Conservation (phyloP, 2,113 vertebrate genomes). For the Meriones unguiculatus region DNA sequence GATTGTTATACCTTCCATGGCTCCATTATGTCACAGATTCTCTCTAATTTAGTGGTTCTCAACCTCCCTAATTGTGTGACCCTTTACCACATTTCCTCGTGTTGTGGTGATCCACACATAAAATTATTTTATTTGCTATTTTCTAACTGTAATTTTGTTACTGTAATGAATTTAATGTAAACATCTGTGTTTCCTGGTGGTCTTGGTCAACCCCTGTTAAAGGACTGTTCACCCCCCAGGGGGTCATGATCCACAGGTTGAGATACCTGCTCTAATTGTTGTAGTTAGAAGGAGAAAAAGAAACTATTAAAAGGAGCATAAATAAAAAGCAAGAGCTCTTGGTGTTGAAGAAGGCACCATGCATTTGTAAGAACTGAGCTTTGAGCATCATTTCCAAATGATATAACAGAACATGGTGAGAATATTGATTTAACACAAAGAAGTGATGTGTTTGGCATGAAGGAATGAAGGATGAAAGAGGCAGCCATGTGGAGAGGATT, state of each 20-base stretch:
- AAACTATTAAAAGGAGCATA: neutral
- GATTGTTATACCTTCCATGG: neutral
- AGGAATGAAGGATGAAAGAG: neutral
- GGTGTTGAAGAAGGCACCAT: neutral
- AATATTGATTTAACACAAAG: neutral
- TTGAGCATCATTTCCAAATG: slow-evolving; percentile 13
- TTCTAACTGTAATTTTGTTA: neutral
- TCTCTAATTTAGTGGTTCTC: neutral
- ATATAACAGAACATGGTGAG: neutral
- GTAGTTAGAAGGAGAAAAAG: slow-evolving; percentile 60
- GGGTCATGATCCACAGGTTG: neutral
- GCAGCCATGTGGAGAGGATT: neutral
- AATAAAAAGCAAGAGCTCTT: slow-evolving; percentile 45
- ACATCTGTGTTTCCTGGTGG: neutral
- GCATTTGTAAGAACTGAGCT: slow-evolving; percentile 19
- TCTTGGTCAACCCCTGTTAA: neutral
- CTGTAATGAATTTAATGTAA: neutral
- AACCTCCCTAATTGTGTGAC: too few relatives aligned
- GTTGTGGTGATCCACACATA: neutral
- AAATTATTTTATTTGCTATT: neutral
- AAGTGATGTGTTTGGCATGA: neutral
- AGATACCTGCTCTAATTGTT: neutral
- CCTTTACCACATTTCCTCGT: neutral
- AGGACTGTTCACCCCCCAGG: neutral
- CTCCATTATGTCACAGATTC: neutral